Conservation (phyloP, 2,113 vertebrate species). For the Petaurus breviceps region DNA sequence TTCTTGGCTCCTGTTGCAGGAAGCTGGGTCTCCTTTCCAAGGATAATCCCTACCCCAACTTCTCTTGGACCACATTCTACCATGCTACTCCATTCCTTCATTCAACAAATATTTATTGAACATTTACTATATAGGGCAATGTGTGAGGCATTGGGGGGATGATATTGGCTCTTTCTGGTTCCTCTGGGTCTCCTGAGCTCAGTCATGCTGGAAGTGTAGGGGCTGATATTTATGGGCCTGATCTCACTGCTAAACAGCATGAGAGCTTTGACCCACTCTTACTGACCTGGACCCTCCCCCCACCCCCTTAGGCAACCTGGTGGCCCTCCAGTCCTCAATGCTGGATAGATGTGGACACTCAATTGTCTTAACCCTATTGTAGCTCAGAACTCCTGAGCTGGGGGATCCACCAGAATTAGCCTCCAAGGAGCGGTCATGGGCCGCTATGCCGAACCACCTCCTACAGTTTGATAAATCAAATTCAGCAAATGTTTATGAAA, state of each 20-base stretch:
- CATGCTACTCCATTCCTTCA: background rate
- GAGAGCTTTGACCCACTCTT: background rate
- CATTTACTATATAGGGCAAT: background rate
- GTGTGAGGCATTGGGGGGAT: background rate
- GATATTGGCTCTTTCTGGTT: background rate
- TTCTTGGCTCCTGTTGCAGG: background rate
- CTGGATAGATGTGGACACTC: background rate
- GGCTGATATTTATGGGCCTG: background rate
- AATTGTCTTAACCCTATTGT: background rate
- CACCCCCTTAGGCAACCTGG: background rate
- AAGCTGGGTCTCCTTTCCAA: background rate
- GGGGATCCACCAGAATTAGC: background rate
- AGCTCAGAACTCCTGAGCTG: background rate
- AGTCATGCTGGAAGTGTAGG: background rate
- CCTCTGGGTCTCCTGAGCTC: background rate
- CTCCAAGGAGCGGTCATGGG: background rate
- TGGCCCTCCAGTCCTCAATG: background rate
- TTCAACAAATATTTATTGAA: background rate
- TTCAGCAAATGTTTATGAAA: background rate
- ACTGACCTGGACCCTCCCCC: background rate
- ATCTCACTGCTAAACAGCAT: background rate
- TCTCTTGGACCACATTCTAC: background rate
- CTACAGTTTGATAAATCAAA: background rate
- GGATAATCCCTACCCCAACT: background rate
- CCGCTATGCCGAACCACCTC: background rate